These are phyloP conservation scores for Steinernema feltiae DNA, from an alignment of 1,140 invertebrate genomes.

Conservation along the genomic window DNA sequence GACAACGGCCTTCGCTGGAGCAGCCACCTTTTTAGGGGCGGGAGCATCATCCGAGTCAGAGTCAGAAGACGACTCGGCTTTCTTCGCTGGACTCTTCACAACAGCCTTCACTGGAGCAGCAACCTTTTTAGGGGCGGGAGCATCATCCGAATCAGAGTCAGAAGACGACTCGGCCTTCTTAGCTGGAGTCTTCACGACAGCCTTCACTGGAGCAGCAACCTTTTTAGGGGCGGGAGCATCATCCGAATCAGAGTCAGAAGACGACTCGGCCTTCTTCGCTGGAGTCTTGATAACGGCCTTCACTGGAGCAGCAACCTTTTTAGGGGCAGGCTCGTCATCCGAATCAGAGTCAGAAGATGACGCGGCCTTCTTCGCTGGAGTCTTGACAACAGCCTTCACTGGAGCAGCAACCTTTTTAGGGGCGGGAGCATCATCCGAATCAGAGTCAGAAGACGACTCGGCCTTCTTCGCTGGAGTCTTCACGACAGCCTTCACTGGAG, in stretches of 20 bases:
- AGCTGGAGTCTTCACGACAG: not conserved
- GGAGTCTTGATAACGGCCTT: conserved; percentile 25
- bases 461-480: conserved; percentile 33
- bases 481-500: conserved; percentile 7
- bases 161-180: conserved; percentile 23
- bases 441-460: conserved; percentile 14
- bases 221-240: conserved; percentile 26
- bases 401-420: conserved; percentile 17
- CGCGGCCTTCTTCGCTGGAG: conserved; percentile 21
- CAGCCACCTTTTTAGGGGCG: not conserved
- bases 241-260: conserved; percentile 19
- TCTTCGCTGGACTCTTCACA: conserved; percentile 26
- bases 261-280: conserved; percentile 29
- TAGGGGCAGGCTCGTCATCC: conserved; percentile 29
- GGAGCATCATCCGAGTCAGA: conserved; percentile 30
- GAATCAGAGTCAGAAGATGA: conserved; percentile 23
- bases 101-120: conserved; percentile 22
- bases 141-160: not conserved
- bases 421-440: conserved; percentile 19
- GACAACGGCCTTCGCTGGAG: not conserved
- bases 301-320: conserved; percentile 21
- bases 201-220: conserved; percentile 20
- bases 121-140: not conserved
- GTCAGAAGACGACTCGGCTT: conserved; percentile 14
- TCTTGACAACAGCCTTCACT: conserved; percentile 21